Base-by-base conservation (phyloP, 2,797 vertebrate species). In the Pteronotus mesoamericanus region DNA sequence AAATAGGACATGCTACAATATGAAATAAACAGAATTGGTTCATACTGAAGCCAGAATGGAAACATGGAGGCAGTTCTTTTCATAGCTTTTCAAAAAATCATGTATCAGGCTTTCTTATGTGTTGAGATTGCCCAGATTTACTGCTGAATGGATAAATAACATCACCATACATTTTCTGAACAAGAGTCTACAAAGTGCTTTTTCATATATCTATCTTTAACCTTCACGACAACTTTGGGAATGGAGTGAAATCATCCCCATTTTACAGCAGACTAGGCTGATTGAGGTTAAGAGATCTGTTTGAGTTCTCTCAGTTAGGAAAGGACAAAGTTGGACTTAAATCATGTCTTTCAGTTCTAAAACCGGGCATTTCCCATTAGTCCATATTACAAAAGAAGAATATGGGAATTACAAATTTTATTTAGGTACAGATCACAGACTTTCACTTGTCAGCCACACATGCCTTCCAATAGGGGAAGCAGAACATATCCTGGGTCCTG, bases 11-110 rank as follows among this genome's bases (percentile, higher is more conserved):
- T 74, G 61, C 34, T 44, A 91, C 64, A 6, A 66, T 39, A 89
- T 37, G 93, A 95, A 84, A 72, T 77, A 83, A 92, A 39, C 6
- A 51, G 64, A 59, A 64, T 87, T 53, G 68, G 75, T 69, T 92
- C 46, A n/a, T 68, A 34, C 9, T 22, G 83, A 92, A 61, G 51
- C 83, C 69, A 61, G 74, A 59, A 87, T 79, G 59, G 44, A 94
- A 95, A 85, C n/a, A 69, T 16, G 42, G 48, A n/a, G 26, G 2
- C 26, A 59, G 59, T 91, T 94, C 37, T 68, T 75, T 71, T 75
- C 39, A 51, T 48, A 92, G 83, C n/a, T 95, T 96, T 92, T 72
- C 53, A 88, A 92, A 64, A 91, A 83, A 42, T 37, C 26, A 3
- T n/a, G 29, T 39, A 37, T 79, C 39, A 68, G 37, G 53, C 24